A percentile compares a stretch with the other conserved stretches of the same genome.
phyloP scores from a whole-genome alignment of 2,113 vertebrate genomes.

The Burhinus oedicnemus region DNA sequence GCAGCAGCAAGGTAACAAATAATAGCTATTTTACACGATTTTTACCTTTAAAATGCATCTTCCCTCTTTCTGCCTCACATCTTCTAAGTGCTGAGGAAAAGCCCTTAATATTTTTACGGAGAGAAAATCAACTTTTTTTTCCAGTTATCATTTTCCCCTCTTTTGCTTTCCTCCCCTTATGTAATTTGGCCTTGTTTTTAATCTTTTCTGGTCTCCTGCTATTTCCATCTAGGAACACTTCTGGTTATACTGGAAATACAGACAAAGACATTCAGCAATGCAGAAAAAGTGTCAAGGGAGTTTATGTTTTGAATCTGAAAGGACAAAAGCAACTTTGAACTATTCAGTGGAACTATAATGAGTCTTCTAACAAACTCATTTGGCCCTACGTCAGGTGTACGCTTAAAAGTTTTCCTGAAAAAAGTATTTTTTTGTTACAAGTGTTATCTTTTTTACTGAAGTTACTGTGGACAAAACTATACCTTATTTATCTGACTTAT shows the following conservation, averaged over 20 bases:
- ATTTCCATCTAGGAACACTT: not conserved
- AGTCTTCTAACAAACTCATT: not conserved
- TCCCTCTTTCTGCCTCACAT: not conserved
- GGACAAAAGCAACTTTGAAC: not conserved
- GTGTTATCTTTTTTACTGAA: not conserved
- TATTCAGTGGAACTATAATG: not conserved
- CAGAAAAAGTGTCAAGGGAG: not conserved
- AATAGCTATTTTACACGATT: not conserved
- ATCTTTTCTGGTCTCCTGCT: not conserved
- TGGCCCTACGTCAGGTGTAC: rapidly evolving
- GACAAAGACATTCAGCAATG: not conserved
- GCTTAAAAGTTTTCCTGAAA: not conserved
- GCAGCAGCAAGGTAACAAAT: not conserved
- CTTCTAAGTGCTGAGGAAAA: not conserved
- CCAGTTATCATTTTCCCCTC: not conserved
- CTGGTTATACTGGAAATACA: not conserved
- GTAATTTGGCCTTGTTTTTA: not conserved
- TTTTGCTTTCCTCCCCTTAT: not conserved
- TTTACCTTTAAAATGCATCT: not conserved
- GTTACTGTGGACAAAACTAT: not conserved
- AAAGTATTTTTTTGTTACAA: not conserved
- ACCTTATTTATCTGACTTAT: not conserved
- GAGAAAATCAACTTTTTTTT: not conserved
- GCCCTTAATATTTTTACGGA: not conserved
- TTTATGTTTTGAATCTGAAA: not conserved